These are phyloP conservation scores for Xestia xanthographa DNA, from an alignment of 2,888 invertebrate genomes.

Conservation along the genomic window DNA sequence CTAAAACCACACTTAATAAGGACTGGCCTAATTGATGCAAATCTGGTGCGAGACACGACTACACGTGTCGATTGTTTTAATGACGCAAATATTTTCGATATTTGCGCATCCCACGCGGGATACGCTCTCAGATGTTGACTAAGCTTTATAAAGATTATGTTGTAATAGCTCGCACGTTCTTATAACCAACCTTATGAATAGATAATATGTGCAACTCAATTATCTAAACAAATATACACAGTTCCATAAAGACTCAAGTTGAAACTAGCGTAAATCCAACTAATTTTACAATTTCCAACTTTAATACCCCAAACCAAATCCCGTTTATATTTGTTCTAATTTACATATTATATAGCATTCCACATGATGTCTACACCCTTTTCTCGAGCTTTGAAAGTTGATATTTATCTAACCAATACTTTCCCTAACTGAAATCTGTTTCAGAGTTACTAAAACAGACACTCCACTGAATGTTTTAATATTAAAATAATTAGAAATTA, in stretches of 20 bases:
- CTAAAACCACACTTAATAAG: neutral
- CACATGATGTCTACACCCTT: slow-evolving; percentile 33
- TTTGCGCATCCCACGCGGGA: neutral
- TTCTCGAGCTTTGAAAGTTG: slow-evolving; percentile 46
- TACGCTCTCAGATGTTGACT: neutral
- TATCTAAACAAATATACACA: slow-evolving; percentile 3
- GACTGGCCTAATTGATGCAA: neutral
- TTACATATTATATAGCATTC: slow-evolving; percentile 37
- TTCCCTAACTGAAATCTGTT: slow-evolving; percentile 40
- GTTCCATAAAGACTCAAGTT: neutral
- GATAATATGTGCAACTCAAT: neutral
- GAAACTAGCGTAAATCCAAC: neutral
- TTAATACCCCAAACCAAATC: slow-evolving; percentile 14
- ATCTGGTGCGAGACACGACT: neutral
- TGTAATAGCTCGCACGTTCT: neutral
- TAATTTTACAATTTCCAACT: slow-evolving; percentile 1
- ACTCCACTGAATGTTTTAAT: slow-evolving; percentile 14
- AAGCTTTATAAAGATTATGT: neutral
- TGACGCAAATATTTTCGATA: no score
- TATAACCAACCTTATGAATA: neutral
- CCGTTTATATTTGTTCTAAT: slow-evolving; percentile 33
- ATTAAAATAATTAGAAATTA: slow-evolving; percentile 25
- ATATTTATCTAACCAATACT: slow-evolving; percentile 63
- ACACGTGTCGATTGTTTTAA: neutral
- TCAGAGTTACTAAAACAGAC: slow-evolving; percentile 22